Percentiles rank a stretch among this genome's conserved stretches.
These are phyloP conservation scores for Dermatemys mawii DNA, from an alignment of 2,113 vertebrate genomes.

Conservation along the genomic window DNA sequence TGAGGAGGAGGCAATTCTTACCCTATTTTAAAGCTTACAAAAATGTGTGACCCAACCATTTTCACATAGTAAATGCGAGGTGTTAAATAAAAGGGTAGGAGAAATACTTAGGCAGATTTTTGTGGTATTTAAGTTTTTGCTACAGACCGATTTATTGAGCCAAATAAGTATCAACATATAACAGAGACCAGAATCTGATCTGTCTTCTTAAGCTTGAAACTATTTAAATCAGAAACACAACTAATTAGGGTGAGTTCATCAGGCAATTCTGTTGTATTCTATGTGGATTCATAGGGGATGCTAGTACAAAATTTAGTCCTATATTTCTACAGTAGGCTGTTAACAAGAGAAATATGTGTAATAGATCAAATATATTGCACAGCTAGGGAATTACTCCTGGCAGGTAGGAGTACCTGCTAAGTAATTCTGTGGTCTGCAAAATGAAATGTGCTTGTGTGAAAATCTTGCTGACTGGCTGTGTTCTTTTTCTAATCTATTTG, in stretches of 20 bases:
- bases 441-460: neutral
- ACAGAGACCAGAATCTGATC: neutral
- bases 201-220: neutral
- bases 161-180: neutral
- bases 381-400: neutral
- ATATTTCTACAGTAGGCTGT: neutral
- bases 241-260: neutral
- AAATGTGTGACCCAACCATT: neutral
- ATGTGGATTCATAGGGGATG: neutral
- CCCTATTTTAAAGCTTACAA: neutral
- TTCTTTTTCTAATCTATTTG: neutral
- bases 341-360: neutral
- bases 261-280: neutral
- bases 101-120: slow-evolving; percentile 41
- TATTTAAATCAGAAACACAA: slow-evolving; percentile 6
- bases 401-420: neutral
- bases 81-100: slow-evolving; percentile 19
- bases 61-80: slow-evolving; percentile 15
- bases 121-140: slow-evolving; percentile 20
- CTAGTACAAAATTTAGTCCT: neutral
- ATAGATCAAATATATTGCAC: neutral
- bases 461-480: neutral
- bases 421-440: neutral
- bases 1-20: slow-evolving; percentile 34
- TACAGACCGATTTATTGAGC: slow-evolving; percentile 21